Evolutionary conservation across 1,140 invertebrate genomes (phyloP).

Genomic region (Caerostris extrusa): DNA sequence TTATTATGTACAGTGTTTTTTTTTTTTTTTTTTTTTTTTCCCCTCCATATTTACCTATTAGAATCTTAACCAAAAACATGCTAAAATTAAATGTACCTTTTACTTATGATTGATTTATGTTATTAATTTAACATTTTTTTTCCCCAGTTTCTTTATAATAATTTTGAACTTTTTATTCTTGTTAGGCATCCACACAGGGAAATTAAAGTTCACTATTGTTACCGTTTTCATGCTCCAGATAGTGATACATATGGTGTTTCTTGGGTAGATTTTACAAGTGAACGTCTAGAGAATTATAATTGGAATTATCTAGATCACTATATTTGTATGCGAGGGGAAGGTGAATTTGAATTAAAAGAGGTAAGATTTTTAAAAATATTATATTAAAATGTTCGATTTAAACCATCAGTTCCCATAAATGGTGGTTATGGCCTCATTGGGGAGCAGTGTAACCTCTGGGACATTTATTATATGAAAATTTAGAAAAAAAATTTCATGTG

Average conservation of each 20-base stretch:
- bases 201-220: conserved; percentile 93
- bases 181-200: conserved; percentile 94
- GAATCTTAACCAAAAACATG: no score
- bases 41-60: no score
- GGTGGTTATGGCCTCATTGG: neutral
- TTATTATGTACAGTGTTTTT: no score
- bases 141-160: no score
- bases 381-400: neutral
- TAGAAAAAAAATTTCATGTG: neutral
- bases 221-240: conserved; percentile 95
- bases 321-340: conserved; percentile 95
- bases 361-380: conserved; percentile 82
- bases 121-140: no score
- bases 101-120: no score
- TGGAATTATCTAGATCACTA: conserved; percentile 99
- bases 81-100: no score
- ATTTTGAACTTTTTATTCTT: neutral
- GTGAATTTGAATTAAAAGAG: conserved; percentile 90
- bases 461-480: no score
- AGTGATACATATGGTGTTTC: conserved; percentile 97
- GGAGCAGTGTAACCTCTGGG: no score
- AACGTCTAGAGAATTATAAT: conserved; percentile 97
- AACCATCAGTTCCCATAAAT: neutral
- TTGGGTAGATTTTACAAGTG: conserved; percentile 95
- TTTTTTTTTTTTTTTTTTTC: no score